Evolutionary conservation across 2,888 invertebrate genomes (phyloP).

Genomic region (Andrena bicolor): DNA sequence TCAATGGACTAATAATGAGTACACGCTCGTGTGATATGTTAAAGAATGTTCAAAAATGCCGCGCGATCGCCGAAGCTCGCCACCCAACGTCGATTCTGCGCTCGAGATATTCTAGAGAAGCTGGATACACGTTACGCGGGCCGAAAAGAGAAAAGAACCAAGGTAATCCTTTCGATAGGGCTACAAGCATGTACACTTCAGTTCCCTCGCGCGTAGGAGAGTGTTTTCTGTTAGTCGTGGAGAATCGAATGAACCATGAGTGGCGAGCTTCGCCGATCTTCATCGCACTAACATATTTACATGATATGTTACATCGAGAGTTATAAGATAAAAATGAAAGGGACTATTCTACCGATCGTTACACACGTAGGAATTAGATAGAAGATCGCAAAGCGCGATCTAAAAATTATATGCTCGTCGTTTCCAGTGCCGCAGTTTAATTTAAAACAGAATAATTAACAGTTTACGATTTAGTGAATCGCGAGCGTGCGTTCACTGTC

Average conservation of each 20-base stretch:
- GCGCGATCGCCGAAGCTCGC: constrained; percentile 34
- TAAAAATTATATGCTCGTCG: not conserved
- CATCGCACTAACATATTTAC: constrained; percentile 41
- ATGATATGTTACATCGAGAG: constrained; percentile 59
- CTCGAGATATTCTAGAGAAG: not conserved
- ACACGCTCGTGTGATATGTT: constrained; percentile 25
- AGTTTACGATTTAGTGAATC: not conserved
- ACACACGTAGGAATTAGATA: constrained; percentile 16
- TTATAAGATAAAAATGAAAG: constrained; percentile 38
- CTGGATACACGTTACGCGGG: not conserved
- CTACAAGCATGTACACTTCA: not conserved
- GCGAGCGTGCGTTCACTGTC: not conserved
- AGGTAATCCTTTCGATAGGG: not conserved
- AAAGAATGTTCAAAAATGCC: constrained; percentile 21
- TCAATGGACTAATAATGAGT: constrained; percentile 47
- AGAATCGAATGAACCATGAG: not conserved
- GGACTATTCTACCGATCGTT: constrained; percentile 29
- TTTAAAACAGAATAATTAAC: not conserved
- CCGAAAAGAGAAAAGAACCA: not conserved
- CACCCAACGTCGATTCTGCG: not conserved
- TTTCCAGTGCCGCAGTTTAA: not conserved
- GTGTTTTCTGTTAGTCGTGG: not conserved
- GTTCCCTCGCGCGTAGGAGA: not conserved
- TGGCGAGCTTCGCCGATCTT: constrained; percentile 23
- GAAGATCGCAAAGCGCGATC: not conserved